Evolutionary conservation across 2,113 vertebrate genomes (phyloP), one percentile per base, ranked within the genome.

Genomic region (Hydrolagus affinis): DNA sequence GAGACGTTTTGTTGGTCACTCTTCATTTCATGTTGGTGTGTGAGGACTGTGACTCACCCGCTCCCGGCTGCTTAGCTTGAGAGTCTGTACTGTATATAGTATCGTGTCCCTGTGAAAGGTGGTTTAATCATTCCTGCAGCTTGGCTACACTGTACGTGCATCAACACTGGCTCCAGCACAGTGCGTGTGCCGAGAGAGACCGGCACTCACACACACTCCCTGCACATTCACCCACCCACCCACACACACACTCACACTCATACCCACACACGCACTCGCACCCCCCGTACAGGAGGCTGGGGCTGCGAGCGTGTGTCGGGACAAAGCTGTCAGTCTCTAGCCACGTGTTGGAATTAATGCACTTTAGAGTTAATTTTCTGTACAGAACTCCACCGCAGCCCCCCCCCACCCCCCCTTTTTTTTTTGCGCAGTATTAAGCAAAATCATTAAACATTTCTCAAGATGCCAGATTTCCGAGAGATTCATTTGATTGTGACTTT

Each of bases 351-450:
- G 77, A 83, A 64, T 83, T 83, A 60, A 66, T 83, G 77, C 77
- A 83, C 77, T 83, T 64, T 83, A 32, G 57, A 30, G 23, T 30
- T 64, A n/a, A n/a, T 60, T 8, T 83, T 44, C 57, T 83, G 59
- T 83, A 30, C 30, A 25, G 66, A 83, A 15, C 30, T 28, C 59
- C 77, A 66, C 60, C 60, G 19, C 59, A 10, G 15, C 15, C 19
- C 77, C n/a, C n/a, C n/a, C n/a, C n/a, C n/a, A n/a, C n/a, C n/a
- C n/a, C n/a, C n/a, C n/a, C 15, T 25, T 19, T 28, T n/a, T 78
- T 80, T 80, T 10, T 57, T 71, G 9, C 64, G 77, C 77, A 83
- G 77, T 83, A 83, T 83, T 83, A 83, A 30, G 77, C 60, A 83
- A 64, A n/a, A 25, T 25, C 62, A 83, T 83, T 83, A 83, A 83